Evolutionary conservation across 1,140 invertebrate genomes (phyloP).

Genomic region (Diorhabda carinulata): DNA sequence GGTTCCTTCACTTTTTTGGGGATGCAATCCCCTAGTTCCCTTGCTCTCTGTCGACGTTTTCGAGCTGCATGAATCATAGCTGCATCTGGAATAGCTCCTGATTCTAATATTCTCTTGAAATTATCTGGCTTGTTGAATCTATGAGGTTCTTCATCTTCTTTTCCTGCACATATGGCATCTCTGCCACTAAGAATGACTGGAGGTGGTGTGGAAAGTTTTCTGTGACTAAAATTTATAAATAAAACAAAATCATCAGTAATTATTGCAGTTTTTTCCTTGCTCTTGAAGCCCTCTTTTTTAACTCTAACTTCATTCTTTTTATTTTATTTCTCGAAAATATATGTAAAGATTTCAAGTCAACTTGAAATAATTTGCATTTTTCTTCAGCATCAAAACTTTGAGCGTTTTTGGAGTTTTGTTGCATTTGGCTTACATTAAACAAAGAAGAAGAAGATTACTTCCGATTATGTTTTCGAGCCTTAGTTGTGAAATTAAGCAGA

Average conservation of each 20-base stretch:
- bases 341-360: slow-evolving; percentile 91
- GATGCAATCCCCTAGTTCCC: slow-evolving; percentile 77
- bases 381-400: slow-evolving; percentile 80
- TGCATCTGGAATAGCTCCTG: slow-evolving; percentile 91
- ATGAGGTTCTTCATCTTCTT: slow-evolving; percentile 57
- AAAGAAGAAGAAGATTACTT: too few species aligned
- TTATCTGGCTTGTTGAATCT: slow-evolving; percentile 64
- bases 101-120: slow-evolving; percentile 68
- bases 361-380: slow-evolving; percentile 86
- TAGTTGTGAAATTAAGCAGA: too few species aligned
- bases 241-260: slow-evolving; percentile 59
- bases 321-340: slow-evolving; percentile 78
- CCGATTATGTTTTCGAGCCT: too few species aligned
- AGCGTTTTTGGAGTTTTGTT: slow-evolving; percentile 62
- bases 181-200: slow-evolving; percentile 68
- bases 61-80: slow-evolving; percentile 93
- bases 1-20: slow-evolving; percentile 66
- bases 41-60: slow-evolving; percentile 84
- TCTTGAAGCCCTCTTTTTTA: slow-evolving; percentile 52
- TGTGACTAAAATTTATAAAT: slow-evolving; percentile 42
- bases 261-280: slow-evolving; percentile 56
- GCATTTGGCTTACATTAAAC: slow-evolving; percentile 43
- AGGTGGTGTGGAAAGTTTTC: slow-evolving; percentile 38
- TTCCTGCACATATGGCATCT: slow-evolving; percentile 71
- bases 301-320: slow-evolving; percentile 59